Evolutionary conservation across 2,797 vertebrate species (phyloP), one percentile per base, ranked within the genome.

Genomic region (Sebastes paucispinis): DNA sequence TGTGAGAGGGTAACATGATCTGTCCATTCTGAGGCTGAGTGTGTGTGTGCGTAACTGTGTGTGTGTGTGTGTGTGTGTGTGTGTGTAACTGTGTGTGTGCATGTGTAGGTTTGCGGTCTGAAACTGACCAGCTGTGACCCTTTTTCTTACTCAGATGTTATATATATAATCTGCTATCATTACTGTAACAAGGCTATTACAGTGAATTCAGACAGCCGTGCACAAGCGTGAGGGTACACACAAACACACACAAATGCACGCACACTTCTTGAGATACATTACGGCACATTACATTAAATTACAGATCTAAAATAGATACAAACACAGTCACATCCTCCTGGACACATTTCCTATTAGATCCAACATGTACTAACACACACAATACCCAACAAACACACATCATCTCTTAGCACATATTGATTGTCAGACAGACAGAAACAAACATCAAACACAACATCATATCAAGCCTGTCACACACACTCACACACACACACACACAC

Each of bases 1-100:
- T 84, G 72, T 54, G 78, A 77, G 87, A 73, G 72, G 24, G 87
- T 57, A 88, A 91, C 60, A n/a, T 55, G 83, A 90, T 86, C 83
- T 8, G 63, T 75, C 75, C 74, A 63, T 58, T 62, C 31, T 63
- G 55, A 63, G 58, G 12, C 68, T 52, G 10, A 6, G 22, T 29
- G 36, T 39, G 80, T 50, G 6, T 22, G 47, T 68, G 67, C 14
- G 16, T 18, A 47, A 18, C 43, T 47, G 6, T 43, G 39, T 43
- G 54, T 64, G 74, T 24, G 69, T 24, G 69, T 27, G 25, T 25
- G 25, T 31, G 8, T 31, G 29, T 39, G 58, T 59, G 29, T 12
- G 39, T 39, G 39, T 43, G 39, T 43, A 16, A 16, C 13, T 43
- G 39, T 47, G 39, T 43, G 74, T 24, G 74, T 25, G 70, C 22